phyloP scores from a whole-genome alignment of 2,113 vertebrate genomes.

The Aplodontia rufa region DNA sequence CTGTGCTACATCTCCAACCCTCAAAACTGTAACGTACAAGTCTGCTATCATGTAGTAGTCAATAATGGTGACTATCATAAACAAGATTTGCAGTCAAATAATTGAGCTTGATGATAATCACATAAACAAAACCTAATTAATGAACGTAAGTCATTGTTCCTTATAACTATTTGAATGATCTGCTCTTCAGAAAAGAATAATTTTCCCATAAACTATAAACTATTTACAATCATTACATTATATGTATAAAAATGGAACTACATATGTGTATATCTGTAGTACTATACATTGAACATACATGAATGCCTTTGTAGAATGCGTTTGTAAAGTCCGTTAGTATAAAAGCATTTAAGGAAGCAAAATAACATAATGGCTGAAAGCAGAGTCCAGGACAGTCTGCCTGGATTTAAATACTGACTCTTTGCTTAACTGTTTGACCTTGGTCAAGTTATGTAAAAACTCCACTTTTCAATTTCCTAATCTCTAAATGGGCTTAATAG shows the following conservation, averaged over 20 bases:
- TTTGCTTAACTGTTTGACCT: not conserved
- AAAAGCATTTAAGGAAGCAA: not conserved
- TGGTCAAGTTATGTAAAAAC: not conserved
- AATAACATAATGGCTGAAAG: not conserved
- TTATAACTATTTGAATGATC: not conserved
- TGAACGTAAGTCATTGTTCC: not conserved
- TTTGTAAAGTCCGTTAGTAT: not conserved
- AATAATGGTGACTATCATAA: not conserved
- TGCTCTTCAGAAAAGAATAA: not conserved
- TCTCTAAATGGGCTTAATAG: not conserved
- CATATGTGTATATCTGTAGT: too few relatives aligned
- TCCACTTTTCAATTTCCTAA: not conserved
- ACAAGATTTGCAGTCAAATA: not conserved
- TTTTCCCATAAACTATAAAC: not conserved
- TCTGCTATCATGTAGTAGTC: not conserved
- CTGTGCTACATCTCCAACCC: too few relatives aligned
- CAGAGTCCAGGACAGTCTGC: not conserved
- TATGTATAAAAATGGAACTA: not conserved
- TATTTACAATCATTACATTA: not conserved
- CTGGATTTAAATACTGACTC: not conserved
- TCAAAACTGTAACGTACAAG: not conserved
- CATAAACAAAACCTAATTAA: not conserved
- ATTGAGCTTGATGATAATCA: not conserved
- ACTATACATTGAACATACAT: not conserved
- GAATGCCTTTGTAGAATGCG: not conserved